A percentile compares a stretch with the other conserved stretches of the same genome.
phyloP scores from a whole-genome alignment of 2,888 invertebrate species.

The Neocrepidodera transversa region DNA sequence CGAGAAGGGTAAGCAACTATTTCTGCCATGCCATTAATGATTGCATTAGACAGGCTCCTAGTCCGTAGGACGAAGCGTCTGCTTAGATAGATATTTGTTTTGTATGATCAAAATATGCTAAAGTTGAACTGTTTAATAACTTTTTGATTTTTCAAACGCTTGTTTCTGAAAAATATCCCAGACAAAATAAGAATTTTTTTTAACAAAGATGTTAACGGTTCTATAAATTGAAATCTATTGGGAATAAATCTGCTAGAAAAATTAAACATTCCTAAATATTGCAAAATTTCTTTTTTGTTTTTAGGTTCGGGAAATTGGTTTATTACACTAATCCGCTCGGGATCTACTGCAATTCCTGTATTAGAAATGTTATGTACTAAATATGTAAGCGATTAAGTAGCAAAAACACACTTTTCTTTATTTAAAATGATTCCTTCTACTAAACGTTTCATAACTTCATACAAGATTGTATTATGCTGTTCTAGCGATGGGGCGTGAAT shows the following conservation, averaged over 20 bases:
- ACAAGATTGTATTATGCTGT: conserved; percentile 40
- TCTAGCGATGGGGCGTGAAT: conserved; percentile 36
- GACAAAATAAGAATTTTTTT: conserved; percentile 12
- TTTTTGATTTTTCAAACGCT: conserved; percentile 17
- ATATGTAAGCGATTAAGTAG: background rate
- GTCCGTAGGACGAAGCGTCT: no score
- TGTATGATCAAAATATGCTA: no score
- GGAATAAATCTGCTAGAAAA: conserved; percentile 21
- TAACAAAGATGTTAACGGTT: conserved; percentile 18
- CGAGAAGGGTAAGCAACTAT: no score
- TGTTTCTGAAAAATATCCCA: conserved; percentile 24
- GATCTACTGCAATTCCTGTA: conserved; percentile 37
- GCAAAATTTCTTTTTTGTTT: no score
- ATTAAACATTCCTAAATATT: conserved; percentile 32
- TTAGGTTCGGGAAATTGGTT: conserved; percentile 37
- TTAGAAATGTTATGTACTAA: conserved; percentile 46
- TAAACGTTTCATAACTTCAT: conserved; percentile 39
- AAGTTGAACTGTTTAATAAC: conserved; percentile 19
- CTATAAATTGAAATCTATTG: background rate
- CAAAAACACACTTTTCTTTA: conserved; percentile 48
- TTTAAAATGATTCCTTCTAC: conserved; percentile 38
- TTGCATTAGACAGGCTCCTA: conserved; percentile 13
- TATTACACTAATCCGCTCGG: conserved; percentile 39
- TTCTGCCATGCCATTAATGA: background rate
- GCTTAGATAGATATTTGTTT: no score